Conservation (phyloP, 2,797 vertebrate species). For the Gymnodraco acuticeps region DNA sequence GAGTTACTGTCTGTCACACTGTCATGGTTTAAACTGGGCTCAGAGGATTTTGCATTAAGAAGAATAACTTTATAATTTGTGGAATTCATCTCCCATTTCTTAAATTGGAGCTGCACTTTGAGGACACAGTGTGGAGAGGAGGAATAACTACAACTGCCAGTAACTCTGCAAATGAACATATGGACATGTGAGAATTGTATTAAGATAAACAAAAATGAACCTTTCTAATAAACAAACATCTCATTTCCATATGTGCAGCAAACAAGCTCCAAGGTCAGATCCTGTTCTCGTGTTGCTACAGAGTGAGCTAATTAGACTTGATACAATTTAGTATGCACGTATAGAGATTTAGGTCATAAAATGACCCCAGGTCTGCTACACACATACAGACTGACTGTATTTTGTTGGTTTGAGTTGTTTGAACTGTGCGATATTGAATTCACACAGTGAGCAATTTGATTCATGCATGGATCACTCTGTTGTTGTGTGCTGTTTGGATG, state of each 20-base stretch:
- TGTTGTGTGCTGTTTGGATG: neutral
- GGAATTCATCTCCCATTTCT: neutral
- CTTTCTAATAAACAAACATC: neutral
- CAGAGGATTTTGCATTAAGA: neutral
- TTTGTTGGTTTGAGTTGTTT: neutral
- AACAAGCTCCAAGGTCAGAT: constrained; percentile 15
- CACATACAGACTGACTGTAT: neutral
- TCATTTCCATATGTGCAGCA: constrained; percentile 28
- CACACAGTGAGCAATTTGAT: neutral
- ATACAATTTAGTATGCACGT: constrained; percentile 3
- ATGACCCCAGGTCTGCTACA: constrained; percentile 40
- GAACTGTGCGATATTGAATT: neutral
- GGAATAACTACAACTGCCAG: neutral
- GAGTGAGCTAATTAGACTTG: constrained; percentile 28
- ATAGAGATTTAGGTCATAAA: constrained; percentile 51
- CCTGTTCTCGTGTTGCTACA: constrained; percentile 16
- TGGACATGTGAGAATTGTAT: neutral
- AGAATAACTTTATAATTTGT: neutral
- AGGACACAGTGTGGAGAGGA: neutral
- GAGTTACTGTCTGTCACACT: too few species aligned
- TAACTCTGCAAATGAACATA: neutral
- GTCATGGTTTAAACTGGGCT: too few species aligned
- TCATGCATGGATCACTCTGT: neutral
- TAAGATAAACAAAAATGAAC: neutral
- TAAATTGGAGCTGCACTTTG: neutral